phyloP scores from a whole-genome alignment of 2,888 invertebrate species.

The Salpingus planirostris region DNA sequence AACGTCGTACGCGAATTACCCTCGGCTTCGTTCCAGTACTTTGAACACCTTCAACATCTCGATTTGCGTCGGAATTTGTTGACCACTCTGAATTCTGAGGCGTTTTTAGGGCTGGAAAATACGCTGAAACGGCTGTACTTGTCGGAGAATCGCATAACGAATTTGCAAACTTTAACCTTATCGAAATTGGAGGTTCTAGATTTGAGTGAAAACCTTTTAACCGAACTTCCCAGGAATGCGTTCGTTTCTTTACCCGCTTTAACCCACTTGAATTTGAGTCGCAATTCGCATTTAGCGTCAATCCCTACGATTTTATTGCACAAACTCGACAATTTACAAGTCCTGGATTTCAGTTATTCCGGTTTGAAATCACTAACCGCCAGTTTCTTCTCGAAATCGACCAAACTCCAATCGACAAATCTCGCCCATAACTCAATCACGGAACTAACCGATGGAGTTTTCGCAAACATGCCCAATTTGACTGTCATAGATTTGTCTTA shows the following conservation, averaged over 20 bases:
- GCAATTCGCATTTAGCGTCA: constrained; percentile 59
- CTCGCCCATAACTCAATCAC: constrained; percentile 65
- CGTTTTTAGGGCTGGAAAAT: constrained; percentile 67
- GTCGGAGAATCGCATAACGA: constrained; percentile 64
- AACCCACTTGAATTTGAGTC: constrained; percentile 65
- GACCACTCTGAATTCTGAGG: constrained; percentile 60
- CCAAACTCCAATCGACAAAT: constrained; percentile 57
- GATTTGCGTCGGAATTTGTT: constrained; percentile 75
- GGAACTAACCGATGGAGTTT: constrained; percentile 69
- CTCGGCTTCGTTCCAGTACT: constrained; percentile 67
- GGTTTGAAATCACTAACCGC: constrained; percentile 65
- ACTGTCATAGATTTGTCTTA: constrained; percentile 67
- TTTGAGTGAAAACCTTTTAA: constrained; percentile 70
- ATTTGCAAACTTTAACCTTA: constrained; percentile 52
- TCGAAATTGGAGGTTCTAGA: constrained; percentile 60
- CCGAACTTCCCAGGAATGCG: constrained; percentile 59
- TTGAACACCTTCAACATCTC: constrained; percentile 60
- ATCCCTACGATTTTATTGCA: constrained; percentile 60
- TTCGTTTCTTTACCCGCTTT: constrained; percentile 59
- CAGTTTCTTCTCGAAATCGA: constrained; percentile 60
- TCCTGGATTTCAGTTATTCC: constrained; percentile 65
- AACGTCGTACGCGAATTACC: constrained; percentile 85
- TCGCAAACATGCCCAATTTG: constrained; percentile 67
- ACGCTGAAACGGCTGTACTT: constrained; percentile 62
- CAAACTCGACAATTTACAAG: constrained; percentile 57